Base-by-base conservation (phyloP, 53 echinoderm and acorn worm species). In the Holothuria scabra region DNA sequence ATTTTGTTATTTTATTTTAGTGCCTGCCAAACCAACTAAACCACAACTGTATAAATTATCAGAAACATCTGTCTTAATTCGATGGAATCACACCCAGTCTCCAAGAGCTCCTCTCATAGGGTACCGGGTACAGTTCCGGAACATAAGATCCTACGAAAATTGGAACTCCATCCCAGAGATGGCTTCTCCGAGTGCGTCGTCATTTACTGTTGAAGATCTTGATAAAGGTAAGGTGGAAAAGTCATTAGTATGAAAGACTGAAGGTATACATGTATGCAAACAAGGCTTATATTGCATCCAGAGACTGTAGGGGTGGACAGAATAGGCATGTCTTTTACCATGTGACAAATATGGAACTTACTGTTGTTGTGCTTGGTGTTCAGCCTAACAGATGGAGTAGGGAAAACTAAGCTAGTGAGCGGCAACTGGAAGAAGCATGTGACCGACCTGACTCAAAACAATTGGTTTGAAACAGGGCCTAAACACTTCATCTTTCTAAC, bases 21-120 rank as follows among this genome's bases (percentile, higher is more conserved):
- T 92, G 9, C 93, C 93, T 7, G 91, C 92, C 20, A 64, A 85
- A n/a, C 99, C 99, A 0, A 82, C 83, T 57, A 99, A 99, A 79
- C 95, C 99, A 1, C 64, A 58, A 22, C 84, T 97, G 22, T 59
- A 30, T 41, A 92, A 91, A 65, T 89, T 89, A 1, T 89, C 93
- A 13, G 91, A 92, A 23, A 95, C 92, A 1, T 93, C 99, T 0
- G 99, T 99, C 9, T 86, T 90, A 71, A 85, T 95, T 23, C 75
- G 85, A 11, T 99, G 99, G 99, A 90, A 87, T 9, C 91, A 91
- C 74, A 60, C 86, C 16, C 57, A 81, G 11, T 60, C 66, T 22
- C 57, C 70, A 14, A 80, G 62, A 46, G 84, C 87, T 25, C 89
- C 93, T 0, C 74, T 95, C 66, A 79, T 85, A 8, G 87, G 87